Conservation (phyloP, 1,140 invertebrate species). For the Drosophila cardini region DNA sequence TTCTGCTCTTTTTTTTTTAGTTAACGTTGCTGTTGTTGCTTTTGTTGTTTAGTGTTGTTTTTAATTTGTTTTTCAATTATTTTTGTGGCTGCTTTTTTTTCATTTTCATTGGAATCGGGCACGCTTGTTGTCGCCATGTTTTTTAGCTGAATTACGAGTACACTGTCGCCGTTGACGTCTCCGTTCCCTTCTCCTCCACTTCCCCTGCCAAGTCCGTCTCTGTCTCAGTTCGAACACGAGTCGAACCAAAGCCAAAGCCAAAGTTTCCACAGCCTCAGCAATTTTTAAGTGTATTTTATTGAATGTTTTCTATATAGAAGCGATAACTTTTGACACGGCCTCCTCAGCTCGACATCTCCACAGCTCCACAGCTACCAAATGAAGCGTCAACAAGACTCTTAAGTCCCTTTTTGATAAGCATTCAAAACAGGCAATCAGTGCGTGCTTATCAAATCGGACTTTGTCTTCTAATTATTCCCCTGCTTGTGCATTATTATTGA, state of each 20-base stretch:
- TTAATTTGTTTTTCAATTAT: conserved; percentile 82
- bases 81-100: conserved; percentile 63
- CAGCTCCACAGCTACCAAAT: neutral
- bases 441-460: conserved; percentile 59
- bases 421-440: conserved; percentile 7
- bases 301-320: conserved; percentile 19
- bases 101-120: conserved; percentile 67
- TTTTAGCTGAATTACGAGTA: conserved; percentile 60
- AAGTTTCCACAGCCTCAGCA: conserved; percentile 32
- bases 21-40: neutral
- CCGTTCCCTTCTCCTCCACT: neutral
- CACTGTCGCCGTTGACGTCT: conserved; percentile 20
- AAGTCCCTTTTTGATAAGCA: conserved; percentile 40
- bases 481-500: neutral
- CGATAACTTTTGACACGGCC: conserved; percentile 71
- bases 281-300: conserved; percentile 31
- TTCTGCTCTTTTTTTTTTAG: conserved; percentile 23
- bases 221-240: conserved; percentile 22
- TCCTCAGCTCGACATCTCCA: neutral
- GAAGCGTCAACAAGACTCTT: conserved; percentile 11
- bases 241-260: conserved; percentile 26
- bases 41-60: conserved; percentile 44
- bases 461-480: conserved; percentile 21
- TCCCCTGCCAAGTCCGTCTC: conserved; percentile 1
- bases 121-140: conserved; percentile 80